Conservation (phyloP, 2,888 invertebrate genomes). For the Carpatolechia fugitivella region DNA sequence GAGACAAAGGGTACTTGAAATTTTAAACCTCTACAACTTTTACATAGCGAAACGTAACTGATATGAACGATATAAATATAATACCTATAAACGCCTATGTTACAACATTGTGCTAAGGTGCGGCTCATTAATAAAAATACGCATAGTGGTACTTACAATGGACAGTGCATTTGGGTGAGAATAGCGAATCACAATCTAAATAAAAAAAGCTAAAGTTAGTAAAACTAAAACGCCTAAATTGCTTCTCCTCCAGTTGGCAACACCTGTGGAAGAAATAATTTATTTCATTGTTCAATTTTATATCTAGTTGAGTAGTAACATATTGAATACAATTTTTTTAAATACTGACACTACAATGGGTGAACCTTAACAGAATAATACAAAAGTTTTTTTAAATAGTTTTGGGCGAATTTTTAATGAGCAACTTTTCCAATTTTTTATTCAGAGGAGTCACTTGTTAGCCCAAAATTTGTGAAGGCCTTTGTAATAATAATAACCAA, state of each 20-base stretch:
- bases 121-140: constrained; percentile 4
- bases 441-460: too few relatives aligned
- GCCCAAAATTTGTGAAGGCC: too few relatives aligned
- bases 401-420: too few relatives aligned
- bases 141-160: constrained; percentile 22
- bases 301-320: too few relatives aligned
- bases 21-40: background rate
- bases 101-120: constrained; percentile 12
- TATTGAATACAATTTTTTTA: too few relatives aligned
- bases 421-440: too few relatives aligned
- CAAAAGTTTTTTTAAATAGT: too few relatives aligned
- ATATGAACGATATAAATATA: constrained; percentile 8
- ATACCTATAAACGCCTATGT: background rate
- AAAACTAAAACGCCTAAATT: constrained; percentile 42
- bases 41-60: constrained; percentile 7
- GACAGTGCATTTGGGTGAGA: constrained; percentile 25
- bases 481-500: too few relatives aligned
- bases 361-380: too few relatives aligned
- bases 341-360: too few relatives aligned
- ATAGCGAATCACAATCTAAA: constrained; percentile 29
- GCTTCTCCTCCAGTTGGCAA: constrained; percentile 60
- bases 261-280: constrained; percentile 46
- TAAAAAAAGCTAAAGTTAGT: constrained; percentile 38
- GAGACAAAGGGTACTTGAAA: background rate
- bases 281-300: background rate